A percentile compares a stretch with the other conserved stretches of the same genome.
These are phyloP conservation scores for Psylliodes chrysocephalus DNA, from an alignment of 2,888 invertebrate genomes.

Conservation along the genomic window DNA sequence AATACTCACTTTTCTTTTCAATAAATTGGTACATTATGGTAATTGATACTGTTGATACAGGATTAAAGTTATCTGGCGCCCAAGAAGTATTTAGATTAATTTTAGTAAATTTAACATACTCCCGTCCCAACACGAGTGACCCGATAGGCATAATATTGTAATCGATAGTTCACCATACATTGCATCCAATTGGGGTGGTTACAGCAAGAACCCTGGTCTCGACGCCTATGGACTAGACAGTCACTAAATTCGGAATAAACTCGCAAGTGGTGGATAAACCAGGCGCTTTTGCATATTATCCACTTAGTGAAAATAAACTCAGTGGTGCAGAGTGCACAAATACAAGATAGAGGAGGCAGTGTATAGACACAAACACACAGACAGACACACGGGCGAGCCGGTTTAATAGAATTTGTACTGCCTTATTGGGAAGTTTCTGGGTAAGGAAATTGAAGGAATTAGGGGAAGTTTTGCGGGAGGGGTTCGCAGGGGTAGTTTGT, in stretches of 20 bases:
- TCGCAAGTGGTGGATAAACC: conserved; percentile 36
- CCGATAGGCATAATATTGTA: too few species aligned
- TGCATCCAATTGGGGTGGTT: too few species aligned
- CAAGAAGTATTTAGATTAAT: too few species aligned
- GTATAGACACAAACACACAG: too few species aligned
- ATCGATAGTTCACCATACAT: too few species aligned
- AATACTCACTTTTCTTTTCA: too few species aligned
- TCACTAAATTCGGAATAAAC: conserved; percentile 31
- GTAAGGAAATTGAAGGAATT: conserved; percentile 30
- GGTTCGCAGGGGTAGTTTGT: conserved; percentile 14
- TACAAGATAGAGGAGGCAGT: conserved; percentile 24
- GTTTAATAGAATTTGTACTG: conserved; percentile 33
- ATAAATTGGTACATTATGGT: too few species aligned
- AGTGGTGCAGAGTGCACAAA: conserved; percentile 40
- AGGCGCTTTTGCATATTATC: conserved; percentile 41
- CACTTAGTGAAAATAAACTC: conserved; percentile 40
- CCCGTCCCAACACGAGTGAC: too few species aligned
- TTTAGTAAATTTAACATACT: too few species aligned
- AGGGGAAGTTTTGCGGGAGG: conserved; percentile 13
- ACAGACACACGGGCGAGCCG: neutral
- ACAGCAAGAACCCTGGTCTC: too few species aligned
- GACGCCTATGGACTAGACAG: neutral
- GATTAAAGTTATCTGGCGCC: too few species aligned
- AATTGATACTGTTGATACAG: too few species aligned
- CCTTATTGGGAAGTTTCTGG: conserved; percentile 29